These are phyloP conservation scores for Dasyprocta punctata DNA, from an alignment of 2,113 vertebrate species.

Conservation along the genomic window DNA sequence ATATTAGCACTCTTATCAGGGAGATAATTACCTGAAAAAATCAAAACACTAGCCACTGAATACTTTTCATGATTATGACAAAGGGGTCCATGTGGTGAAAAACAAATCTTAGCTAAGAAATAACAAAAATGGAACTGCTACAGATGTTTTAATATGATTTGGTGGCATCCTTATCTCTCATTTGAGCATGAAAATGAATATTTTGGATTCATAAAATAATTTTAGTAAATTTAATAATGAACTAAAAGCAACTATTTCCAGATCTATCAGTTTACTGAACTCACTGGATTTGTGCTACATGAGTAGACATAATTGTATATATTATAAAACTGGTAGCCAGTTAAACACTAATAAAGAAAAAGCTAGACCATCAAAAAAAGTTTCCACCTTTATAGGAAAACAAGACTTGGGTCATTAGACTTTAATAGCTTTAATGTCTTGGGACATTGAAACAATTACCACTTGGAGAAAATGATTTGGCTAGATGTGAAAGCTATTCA, in stretches of 20 bases:
- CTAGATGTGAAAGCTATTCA: conserved; percentile 62
- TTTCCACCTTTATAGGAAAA: conserved; percentile 73
- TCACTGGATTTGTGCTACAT: not conserved
- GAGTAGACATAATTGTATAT: not conserved
- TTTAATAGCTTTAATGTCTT: conserved; percentile 77
- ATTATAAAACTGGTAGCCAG: conserved; percentile 20
- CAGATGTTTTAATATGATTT: not conserved
- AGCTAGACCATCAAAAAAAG: conserved; percentile 43
- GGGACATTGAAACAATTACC: conserved; percentile 77
- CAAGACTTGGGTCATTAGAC: conserved; percentile 73
- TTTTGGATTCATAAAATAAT: not conserved
- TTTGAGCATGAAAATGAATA: not conserved
- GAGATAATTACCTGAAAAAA: not conserved
- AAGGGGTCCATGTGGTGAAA: not conserved
- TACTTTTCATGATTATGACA: not conserved
- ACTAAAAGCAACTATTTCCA: not conserved
- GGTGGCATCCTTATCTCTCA: not conserved
- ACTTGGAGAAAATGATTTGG: conserved; percentile 76
- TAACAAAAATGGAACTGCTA: not conserved
- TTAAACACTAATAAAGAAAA: conserved; percentile 53
- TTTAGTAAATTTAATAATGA: not conserved
- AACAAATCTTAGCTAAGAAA: not conserved
- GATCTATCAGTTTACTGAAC: not conserved
- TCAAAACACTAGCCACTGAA: not conserved
- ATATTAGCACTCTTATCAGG: not conserved